These are phyloP conservation scores for Tortrix viridana DNA, from an alignment of 2,888 invertebrate species.

Conservation along the genomic window DNA sequence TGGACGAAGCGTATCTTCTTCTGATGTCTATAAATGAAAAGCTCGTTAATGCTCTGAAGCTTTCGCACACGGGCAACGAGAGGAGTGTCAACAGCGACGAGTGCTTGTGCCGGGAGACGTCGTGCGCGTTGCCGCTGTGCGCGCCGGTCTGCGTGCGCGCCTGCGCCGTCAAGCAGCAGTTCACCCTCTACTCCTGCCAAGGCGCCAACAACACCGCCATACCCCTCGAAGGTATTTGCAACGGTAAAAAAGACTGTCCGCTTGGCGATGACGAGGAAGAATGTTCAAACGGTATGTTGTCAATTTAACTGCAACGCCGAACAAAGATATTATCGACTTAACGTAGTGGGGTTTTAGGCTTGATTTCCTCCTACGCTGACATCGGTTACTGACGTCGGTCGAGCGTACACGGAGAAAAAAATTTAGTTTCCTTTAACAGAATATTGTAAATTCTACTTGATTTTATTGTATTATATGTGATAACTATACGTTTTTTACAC, in stretches of 20 bases:
- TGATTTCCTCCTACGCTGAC: too few relatives aligned
- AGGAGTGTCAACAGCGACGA: slow-evolving; percentile 50
- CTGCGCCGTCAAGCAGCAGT: slow-evolving; percentile 56
- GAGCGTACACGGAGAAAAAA: too few relatives aligned
- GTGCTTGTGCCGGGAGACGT: slow-evolving; percentile 58
- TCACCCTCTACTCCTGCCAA: slow-evolving; percentile 60
- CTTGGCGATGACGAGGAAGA: slow-evolving; percentile 62
- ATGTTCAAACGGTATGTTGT: slow-evolving; percentile 59
- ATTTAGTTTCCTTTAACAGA: too few relatives aligned
- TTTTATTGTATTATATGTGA: too few relatives aligned
- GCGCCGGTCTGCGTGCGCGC: slow-evolving; percentile 55
- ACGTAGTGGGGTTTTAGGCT: background rate
- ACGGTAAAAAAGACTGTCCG: slow-evolving; percentile 61
- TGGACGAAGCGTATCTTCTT: slow-evolving; percentile 54
- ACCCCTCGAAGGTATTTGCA: slow-evolving; percentile 57
- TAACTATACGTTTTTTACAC: too few relatives aligned
- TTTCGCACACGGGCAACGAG: slow-evolving; percentile 62
- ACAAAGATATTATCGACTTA: too few relatives aligned
- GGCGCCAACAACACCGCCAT: slow-evolving; percentile 47
- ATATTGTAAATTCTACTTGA: too few relatives aligned
- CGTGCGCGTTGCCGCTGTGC: slow-evolving; percentile 59
- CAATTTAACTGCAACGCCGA: background rate
- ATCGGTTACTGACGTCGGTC: too few relatives aligned
- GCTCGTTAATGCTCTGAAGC: slow-evolving; percentile 61
- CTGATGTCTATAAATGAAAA: slow-evolving; percentile 57